Evolutionary conservation across 30 jellyfish, hydroid and myxozoan species (phyloP).

Genomic region (Chironex yamaguchii): DNA sequence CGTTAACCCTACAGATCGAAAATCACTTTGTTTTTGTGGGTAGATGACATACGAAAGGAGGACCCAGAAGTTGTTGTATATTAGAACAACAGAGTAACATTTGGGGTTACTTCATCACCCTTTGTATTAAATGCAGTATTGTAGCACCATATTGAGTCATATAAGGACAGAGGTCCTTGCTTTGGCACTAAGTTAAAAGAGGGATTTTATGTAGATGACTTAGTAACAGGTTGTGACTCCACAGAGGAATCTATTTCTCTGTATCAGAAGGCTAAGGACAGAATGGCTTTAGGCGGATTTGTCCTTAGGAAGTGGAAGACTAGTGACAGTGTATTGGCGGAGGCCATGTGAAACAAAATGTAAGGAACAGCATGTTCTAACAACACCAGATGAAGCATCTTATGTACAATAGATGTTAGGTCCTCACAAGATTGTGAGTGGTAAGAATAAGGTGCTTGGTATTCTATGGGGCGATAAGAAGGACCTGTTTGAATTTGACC

Average conservation of each 20-base stretch:
- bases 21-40: conserved; percentile 3
- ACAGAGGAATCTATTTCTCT: conserved; percentile 21
- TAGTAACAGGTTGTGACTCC: conserved; percentile 13
- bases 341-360: background rate
- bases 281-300: conserved; percentile 30
- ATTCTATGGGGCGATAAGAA: conserved; percentile 22
- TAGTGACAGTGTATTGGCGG: background rate
- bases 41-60: background rate
- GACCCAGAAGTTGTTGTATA: background rate
- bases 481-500: conserved; percentile 12
- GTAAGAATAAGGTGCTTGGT: conserved; percentile 19
- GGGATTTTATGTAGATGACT: too few relatives aligned
- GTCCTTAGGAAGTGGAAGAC: conserved; percentile 44
- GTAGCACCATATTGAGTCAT: conserved; percentile 2
- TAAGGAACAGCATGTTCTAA: background rate
- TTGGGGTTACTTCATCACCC: conserved; percentile 45
- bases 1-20: background rate
- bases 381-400: background rate
- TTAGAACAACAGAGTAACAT: conserved; percentile 1
- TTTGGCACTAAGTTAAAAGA: conserved; percentile 7
- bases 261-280: conserved; percentile 26
- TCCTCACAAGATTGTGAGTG: background rate
- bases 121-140: conserved; percentile 43
- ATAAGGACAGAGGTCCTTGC: conserved; percentile 20
- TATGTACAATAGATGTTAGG: conserved; percentile 10